A percentile compares a stretch with the other conserved stretches of the same genome.
These are phyloP conservation scores for Chaetophractus vellerosus DNA, from an alignment of 2,797 vertebrate species.

Conservation along the genomic window DNA sequence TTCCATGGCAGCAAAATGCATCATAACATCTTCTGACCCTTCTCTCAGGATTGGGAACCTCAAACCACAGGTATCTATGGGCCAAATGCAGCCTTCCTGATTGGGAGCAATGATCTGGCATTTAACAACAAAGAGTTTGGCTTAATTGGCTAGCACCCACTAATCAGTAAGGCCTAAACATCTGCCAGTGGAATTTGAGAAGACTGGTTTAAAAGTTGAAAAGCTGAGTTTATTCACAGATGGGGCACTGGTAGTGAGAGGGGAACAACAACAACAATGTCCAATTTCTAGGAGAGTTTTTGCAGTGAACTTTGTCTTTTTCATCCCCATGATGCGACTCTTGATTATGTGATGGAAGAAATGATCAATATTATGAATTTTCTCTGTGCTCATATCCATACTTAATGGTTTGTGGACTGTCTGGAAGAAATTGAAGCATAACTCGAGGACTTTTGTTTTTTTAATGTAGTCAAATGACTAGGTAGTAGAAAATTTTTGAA, in stretches of 20 bases:
- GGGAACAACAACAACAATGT: neutral
- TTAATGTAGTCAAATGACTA: neutral
- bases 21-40: neutral
- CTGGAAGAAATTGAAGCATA: constrained; percentile 59
- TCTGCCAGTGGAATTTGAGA: constrained; percentile 58
- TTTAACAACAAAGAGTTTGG: constrained; percentile 60
- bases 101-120: constrained; percentile 6
- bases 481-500: constrained; percentile 58
- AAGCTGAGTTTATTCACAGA: constrained; percentile 70
- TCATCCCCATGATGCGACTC: neutral
- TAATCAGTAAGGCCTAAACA: constrained; percentile 71
- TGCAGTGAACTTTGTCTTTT: constrained; percentile 51
- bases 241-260: neutral
- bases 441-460: neutral
- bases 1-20: neutral
- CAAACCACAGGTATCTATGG: neutral
- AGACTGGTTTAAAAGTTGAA: constrained; percentile 55
- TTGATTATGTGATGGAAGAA: constrained; percentile 61
- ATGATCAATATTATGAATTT: constrained; percentile 46
- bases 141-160: constrained; percentile 37
- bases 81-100: constrained; percentile 16
- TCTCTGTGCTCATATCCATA: constrained; percentile 27
- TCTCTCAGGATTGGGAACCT: constrained; percentile 40
- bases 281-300: constrained; percentile 13
- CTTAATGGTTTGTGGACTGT: constrained; percentile 49